Base-by-base conservation (phyloP, 2,113 vertebrate species). In the Peucedramus taeniatus region DNA sequence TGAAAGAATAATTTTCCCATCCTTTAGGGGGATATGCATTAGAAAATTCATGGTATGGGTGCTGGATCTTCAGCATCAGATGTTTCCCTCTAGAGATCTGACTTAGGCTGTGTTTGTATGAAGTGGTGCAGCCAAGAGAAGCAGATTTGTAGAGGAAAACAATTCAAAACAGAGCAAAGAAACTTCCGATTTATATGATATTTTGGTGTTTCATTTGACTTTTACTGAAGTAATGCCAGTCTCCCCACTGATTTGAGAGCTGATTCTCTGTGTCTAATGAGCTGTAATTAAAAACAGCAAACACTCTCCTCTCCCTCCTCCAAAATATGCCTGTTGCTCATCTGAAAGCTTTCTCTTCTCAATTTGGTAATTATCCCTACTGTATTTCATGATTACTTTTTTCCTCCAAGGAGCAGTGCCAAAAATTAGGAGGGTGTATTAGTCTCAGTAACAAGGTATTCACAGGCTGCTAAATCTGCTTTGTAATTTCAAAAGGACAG, bases 211-310 rank as follows among this genome's bases (percentile, higher is more conserved):
- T 96, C 83, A 68, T 86, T 80, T 80, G 71, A 69, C 79, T 92
- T 88, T 53, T 92, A 80, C 76, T 92, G 76, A 94, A 87, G 71
- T 83, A 83, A 89, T 42, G 45, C 42, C 71, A 69, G 54, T 83
- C 63, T 96, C 56, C 76, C 80, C 18, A 87, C 64, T 89, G 83
- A 87, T 83, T 80, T 89, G 83, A 87, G 68, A 74, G 42, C 37
- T 81, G 83, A 63, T 83, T 89, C 74, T 87, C 54, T 65, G 42
- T 61, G 64, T 74, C 80, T 94, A 95, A 86, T 81, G 72, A 92
- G 71, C 77, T 83, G 64, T 89, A 94, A 91, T 91, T 91, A 93
- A 78, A 93, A 91, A 74, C 53, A 94, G 74, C 78, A 63, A 87
- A 75, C 60, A 77, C 44, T 45, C 11, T 78, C 42, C 59, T 71